These are phyloP conservation scores for Scaptomyza flava DNA, from an alignment of 2,888 invertebrate species.

Conservation along the genomic window DNA sequence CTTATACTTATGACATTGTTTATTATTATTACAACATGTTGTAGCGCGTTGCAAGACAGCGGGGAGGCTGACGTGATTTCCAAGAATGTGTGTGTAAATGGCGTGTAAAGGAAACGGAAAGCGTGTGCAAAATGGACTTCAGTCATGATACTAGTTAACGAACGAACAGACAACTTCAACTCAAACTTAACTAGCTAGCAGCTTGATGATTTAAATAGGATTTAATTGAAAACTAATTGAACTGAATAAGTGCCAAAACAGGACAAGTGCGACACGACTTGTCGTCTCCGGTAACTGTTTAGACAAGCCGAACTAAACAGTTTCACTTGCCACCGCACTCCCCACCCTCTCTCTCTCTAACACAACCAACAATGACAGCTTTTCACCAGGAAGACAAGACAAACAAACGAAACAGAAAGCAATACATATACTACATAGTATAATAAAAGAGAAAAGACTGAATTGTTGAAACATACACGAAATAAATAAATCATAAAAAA, in stretches of 20 bases:
- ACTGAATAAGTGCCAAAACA: conserved; percentile 39
- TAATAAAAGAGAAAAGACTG: conserved; percentile 4
- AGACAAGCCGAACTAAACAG: conserved; percentile 3
- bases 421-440: neutral
- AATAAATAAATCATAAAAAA: neutral
- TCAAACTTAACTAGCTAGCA: conserved; percentile 26
- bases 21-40: conserved; percentile 19
- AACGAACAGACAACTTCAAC: neutral
- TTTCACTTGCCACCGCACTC: neutral
- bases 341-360: neutral
- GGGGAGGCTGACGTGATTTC: conserved; percentile 10
- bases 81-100: conserved; percentile 37
- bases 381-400: conserved; percentile 68
- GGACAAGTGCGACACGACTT: conserved; percentile 46
- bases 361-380: conserved; percentile 52
- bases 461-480: neutral
- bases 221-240: conserved; percentile 70
- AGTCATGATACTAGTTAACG: neutral
- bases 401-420: conserved; percentile 13
- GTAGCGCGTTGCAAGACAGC: conserved; percentile 6
- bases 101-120: conserved; percentile 33
- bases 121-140: neutral
- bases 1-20: neutral
- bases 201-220: conserved; percentile 52
- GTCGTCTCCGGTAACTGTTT: conserved; percentile 23